Evolutionary conservation across 2,888 invertebrate genomes (phyloP), one percentile per base, ranked within the genome.

Genomic region (Drosophila setosimentum): DNA sequence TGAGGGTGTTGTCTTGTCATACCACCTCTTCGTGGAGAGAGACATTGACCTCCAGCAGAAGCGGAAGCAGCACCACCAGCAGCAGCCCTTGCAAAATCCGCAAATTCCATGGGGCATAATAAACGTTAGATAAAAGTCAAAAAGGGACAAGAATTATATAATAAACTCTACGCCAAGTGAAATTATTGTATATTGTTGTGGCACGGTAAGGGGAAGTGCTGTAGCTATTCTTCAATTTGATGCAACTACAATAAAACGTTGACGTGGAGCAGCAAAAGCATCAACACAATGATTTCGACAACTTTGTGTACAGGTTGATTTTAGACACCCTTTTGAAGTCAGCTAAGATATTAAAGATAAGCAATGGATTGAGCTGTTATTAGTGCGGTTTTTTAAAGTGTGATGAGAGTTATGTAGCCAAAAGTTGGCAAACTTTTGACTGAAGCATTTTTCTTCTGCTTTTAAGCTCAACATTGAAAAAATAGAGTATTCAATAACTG

Each of bases 101-200:
- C 75, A 83, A 89, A 89, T 87, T 89, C 87, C 87, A 82, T 83
- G 75, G 89, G 87, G 87, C 83, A 87, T 85, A 89, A 89, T 89
- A 88, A 89, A 89, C 87, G 87, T 80, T 87, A 88, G 89, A 89
- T 89, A 89, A 88, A 89, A 89, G 87, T 87, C 89, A 85, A 85
- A 84, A 84, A 87, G 87, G 89, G 89, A 87, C 89, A 87, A 78
- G 83, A 88, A 88, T 88, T 88, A 88, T 83, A 85, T 89, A 88
- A 88, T 87, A 88, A 87, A 87, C 89, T 83, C 74, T 79, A 74
- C 77, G 77, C 64, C 76, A 86, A 87, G 77, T 86, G 76, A 83
- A 87, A 83, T 88, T 83, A 86, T 88, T 83, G 77, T 74, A 73
- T 69, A 61, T 78, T 71, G 62, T 68, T 73, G 62, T 54, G 66